phyloP scores from a whole-genome alignment of 2,888 invertebrate species.

The Tenthredo distinguenda region DNA sequence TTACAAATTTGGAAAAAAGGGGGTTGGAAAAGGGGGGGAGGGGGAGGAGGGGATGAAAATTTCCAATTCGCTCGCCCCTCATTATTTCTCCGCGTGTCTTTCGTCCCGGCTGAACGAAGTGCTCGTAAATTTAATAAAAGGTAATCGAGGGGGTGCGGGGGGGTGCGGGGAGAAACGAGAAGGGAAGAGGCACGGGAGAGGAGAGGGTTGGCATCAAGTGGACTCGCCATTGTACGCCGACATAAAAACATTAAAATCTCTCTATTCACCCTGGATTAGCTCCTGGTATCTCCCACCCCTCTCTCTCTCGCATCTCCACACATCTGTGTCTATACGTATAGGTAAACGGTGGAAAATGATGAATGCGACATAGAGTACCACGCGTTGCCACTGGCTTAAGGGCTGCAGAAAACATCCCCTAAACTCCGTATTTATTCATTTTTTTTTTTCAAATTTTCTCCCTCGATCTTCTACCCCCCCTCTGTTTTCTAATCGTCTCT shows the following conservation, averaged over 20 bases:
- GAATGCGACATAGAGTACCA: neutral
- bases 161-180: constrained; percentile 42
- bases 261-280: constrained; percentile 76
- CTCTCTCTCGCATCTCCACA: neutral
- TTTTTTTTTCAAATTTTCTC: too few species aligned
- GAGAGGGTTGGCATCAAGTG: constrained; percentile 73
- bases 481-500: too few species aligned
- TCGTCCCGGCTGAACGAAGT: constrained; percentile 38
- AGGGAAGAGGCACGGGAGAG: neutral
- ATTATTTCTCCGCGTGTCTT: constrained; percentile 50
- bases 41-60: constrained; percentile 59
- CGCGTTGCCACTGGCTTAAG: neutral
- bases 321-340: neutral
- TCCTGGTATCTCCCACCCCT: constrained; percentile 41
- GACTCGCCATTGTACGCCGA: constrained; percentile 74
- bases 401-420: neutral
- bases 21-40: too few species aligned
- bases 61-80: constrained; percentile 65
- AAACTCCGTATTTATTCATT: neutral
- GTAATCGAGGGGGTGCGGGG: constrained; percentile 65
- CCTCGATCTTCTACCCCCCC: too few species aligned
- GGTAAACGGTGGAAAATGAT: neutral
- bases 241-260: constrained; percentile 78
- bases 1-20: too few species aligned
- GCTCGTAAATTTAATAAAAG: constrained; percentile 74